phyloP scores from a whole-genome alignment of 2,797 vertebrate species.

The Sebastes diaconus region DNA sequence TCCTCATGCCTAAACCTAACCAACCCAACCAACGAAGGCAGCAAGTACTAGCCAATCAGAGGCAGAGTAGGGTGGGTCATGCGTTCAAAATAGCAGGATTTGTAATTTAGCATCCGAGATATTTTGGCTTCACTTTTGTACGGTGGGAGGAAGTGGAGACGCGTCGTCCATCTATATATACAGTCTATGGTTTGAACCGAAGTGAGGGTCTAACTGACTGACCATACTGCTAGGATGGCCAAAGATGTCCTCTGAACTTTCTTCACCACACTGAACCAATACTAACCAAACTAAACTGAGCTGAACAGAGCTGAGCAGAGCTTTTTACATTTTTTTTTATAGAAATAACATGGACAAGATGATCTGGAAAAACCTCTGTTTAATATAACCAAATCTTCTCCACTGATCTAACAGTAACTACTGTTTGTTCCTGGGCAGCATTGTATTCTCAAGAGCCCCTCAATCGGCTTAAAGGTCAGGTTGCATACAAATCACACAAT shows the following conservation, averaged over 20 bases:
- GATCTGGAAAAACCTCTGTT: not conserved
- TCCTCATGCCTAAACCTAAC: no score
- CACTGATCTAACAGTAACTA: constrained; percentile 58
- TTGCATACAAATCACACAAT: constrained; percentile 71
- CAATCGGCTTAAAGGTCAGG: constrained; percentile 75
- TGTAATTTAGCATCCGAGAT: no score
- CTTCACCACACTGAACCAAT: not conserved
- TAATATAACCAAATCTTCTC: constrained; percentile 45
- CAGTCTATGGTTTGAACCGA: not conserved
- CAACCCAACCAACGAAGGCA: not conserved
- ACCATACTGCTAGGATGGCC: not conserved
- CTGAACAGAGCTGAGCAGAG: not conserved
- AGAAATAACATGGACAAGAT: not conserved
- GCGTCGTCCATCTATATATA: no score
- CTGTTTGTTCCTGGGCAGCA: constrained; percentile 59
- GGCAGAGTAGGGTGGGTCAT: not conserved
- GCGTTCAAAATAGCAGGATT: no score
- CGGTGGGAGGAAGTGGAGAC: no score
- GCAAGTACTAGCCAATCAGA: not conserved
- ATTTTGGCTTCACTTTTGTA: no score
- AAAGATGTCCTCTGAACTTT: not conserved
- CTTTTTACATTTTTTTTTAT: not conserved
- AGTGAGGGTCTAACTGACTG: not conserved
- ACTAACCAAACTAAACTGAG: not conserved
- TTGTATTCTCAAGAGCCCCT: constrained; percentile 58